These are phyloP conservation scores for Halcyon malimbica DNA, from an alignment of 2,113 vertebrate genomes.

Conservation along the genomic window DNA sequence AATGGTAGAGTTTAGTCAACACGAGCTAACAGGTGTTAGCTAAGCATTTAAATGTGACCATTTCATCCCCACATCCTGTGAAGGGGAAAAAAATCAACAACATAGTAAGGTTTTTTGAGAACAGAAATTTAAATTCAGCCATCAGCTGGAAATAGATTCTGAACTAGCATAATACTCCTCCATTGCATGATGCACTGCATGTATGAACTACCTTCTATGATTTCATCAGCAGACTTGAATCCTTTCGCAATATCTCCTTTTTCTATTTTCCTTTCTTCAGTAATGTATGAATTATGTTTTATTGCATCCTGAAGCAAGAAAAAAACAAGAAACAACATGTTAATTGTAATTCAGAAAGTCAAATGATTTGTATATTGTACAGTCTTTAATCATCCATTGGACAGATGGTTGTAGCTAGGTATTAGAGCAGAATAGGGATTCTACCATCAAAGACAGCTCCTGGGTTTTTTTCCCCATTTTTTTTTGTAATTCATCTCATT, in stretches of 20 bases:
- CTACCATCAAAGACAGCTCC: not conserved
- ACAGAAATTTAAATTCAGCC: not conserved
- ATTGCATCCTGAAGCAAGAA: constrained; percentile 62
- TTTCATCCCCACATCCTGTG: not conserved
- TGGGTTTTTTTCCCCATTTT: not conserved
- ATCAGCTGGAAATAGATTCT: not conserved
- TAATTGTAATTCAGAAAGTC: not conserved
- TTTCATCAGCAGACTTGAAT: constrained; percentile 67
- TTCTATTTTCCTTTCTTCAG: constrained; percentile 63
- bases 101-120: not conserved
- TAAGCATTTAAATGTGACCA: no score
- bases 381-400: not conserved
- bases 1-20: no score
- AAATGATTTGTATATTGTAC: not conserved
- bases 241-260: constrained; percentile 61
- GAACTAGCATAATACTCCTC: not conserved
- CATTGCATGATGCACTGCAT: not conserved
- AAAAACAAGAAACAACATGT: not conserved
- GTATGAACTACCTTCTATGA: constrained; percentile 64
- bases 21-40: no score
- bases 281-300: constrained; percentile 62
- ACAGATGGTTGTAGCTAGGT: not conserved
- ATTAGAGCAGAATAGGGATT: not conserved
- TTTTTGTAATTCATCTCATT: not conserved
- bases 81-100: not conserved